A percentile compares a stretch with the other conserved stretches of the same genome.
Conservation (phyloP, 2,888 invertebrate genomes). For the Hemicrepidius hirtus region DNA sequence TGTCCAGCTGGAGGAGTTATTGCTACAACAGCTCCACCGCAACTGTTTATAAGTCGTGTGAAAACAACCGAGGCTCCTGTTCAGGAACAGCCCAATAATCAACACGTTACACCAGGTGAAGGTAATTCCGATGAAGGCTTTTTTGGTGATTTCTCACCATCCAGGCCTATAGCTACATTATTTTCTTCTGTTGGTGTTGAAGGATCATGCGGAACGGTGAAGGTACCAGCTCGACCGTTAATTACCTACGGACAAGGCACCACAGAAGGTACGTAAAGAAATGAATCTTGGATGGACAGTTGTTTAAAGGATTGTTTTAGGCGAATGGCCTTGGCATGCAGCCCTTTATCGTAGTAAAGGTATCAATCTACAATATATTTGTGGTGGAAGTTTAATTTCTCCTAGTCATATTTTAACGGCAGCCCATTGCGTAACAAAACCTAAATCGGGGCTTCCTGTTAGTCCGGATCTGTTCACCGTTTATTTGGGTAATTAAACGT, state of each 20-base stretch:
- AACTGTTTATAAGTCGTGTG: constrained; percentile 24
- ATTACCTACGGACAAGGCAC: constrained; percentile 78
- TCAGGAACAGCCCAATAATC: not conserved
- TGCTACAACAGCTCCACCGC: not conserved
- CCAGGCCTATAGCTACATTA: constrained; percentile 43
- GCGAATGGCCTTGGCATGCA: constrained; percentile 83
- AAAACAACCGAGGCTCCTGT: not conserved
- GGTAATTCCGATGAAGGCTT: constrained; percentile 33
- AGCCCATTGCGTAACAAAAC: constrained; percentile 78
- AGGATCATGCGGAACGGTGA: constrained; percentile 71
- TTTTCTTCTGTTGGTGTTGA: constrained; percentile 15
- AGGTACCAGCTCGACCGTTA: constrained; percentile 73
- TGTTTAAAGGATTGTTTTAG: constrained; percentile 72
- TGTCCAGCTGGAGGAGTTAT: constrained; percentile 67
- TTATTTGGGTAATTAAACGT: constrained; percentile 67
- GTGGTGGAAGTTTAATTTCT: constrained; percentile 79
- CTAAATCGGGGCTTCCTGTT: constrained; percentile 62
- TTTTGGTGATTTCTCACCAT: constrained; percentile 61
- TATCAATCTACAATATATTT: constrained; percentile 74
- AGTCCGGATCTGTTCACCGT: constrained; percentile 65
- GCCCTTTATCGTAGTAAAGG: constrained; percentile 74
- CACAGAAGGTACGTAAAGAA: constrained; percentile 71
- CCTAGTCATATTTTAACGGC: constrained; percentile 77
- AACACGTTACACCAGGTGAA: not conserved
- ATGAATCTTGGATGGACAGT: not conserved